Evolutionary conservation across 2,888 invertebrate genomes (phyloP).

Genomic region (Drosophila suboccidentalis): DNA sequence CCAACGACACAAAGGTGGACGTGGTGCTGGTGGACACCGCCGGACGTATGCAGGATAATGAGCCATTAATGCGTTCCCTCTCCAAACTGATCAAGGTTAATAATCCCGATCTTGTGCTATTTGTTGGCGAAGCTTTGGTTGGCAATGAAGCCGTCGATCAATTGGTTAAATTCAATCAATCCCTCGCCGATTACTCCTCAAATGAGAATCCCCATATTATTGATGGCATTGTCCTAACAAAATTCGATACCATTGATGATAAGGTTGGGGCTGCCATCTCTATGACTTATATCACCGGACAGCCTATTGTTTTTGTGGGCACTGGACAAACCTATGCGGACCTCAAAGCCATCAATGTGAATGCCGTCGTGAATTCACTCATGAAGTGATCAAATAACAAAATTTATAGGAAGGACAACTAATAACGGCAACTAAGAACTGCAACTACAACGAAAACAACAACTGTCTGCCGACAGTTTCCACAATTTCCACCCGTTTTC

Average conservation of each 20-base stretch:
- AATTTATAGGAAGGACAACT: background rate
- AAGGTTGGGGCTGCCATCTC: slow-evolving; percentile 99
- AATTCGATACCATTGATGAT: slow-evolving; percentile 99
- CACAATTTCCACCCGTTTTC: background rate
- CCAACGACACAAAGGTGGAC: slow-evolving; percentile 93
- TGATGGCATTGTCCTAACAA: slow-evolving; percentile 99
- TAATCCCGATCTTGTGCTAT: slow-evolving; percentile 98
- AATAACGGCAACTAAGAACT: too few species aligned
- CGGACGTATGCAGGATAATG: slow-evolving; percentile 99
- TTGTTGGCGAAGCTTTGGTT: slow-evolving; percentile 99
- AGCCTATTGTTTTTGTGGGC: slow-evolving; percentile 97
- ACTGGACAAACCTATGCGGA: slow-evolving; percentile 99
- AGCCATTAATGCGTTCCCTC: slow-evolving; percentile 98
- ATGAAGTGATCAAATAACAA: slow-evolving; percentile 90
- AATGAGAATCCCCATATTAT: slow-evolving; percentile 94
- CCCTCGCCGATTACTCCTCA: slow-evolving; percentile 95
- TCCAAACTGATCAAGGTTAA: slow-evolving; percentile 99
- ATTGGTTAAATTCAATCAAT: slow-evolving; percentile 99
- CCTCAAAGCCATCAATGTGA: slow-evolving; percentile 97
- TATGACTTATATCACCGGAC: slow-evolving; percentile 99
- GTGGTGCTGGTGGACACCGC: slow-evolving; percentile 99
- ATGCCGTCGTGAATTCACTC: slow-evolving; percentile 97
- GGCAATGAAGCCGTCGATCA: slow-evolving; percentile 99
- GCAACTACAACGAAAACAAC: background rate
- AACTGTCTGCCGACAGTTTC: background rate